Evolutionary conservation across 2,888 invertebrate genomes (phyloP), one percentile per base, ranked within the genome.

Genomic region (Stenotaenia linearis): DNA sequence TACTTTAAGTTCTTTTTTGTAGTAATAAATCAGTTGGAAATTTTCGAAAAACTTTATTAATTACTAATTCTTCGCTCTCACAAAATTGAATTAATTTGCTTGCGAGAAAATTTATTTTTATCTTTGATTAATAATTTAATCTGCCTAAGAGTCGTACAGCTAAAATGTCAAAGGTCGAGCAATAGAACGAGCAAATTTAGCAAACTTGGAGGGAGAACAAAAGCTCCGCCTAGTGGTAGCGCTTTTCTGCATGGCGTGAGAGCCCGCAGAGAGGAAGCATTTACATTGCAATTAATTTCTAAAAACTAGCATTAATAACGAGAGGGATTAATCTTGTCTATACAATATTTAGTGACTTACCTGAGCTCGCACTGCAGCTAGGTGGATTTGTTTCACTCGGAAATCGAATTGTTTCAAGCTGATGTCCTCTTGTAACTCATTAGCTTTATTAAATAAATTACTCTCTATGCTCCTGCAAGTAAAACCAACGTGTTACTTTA

Each of bases 391-490:
- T 75, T 96, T 94, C 78, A 96, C 93, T 83, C 95, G 91, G 83
- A 96, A 91, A 89, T 97, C 97, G 87, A 96, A 97, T 85, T 94
- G 91, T 88, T 97, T 97, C 89, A 94, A 90, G 82, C 96, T 95
- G 86, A 97, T 93, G 84, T 97, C 97, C 87, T 97, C 97, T 88
- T 97, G 94, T 80, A 97, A 90, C 88, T 97, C 97, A 86, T 96
- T 96, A 83, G 94, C 96, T 89, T 97, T 97, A 86, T 93, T 95
- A 88, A 92, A 95, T 80, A 95, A 89, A 85, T 92, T 92, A 82
- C 92, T 92, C 86, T 96, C 96, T 82, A 93, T 88, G 83, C 89
- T 89, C 85, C 89, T 89, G 85, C 9, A 82, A 83, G 82, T 15
- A 74, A 74, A 50, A 50, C 18, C 50, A 18, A 50, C 5, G 5